Percentiles rank a stretch among this genome's conserved stretches.
phyloP scores from a whole-genome alignment of 37 sponge, comb jelly and placozoan genomes.

The Spongia lamella region DNA sequence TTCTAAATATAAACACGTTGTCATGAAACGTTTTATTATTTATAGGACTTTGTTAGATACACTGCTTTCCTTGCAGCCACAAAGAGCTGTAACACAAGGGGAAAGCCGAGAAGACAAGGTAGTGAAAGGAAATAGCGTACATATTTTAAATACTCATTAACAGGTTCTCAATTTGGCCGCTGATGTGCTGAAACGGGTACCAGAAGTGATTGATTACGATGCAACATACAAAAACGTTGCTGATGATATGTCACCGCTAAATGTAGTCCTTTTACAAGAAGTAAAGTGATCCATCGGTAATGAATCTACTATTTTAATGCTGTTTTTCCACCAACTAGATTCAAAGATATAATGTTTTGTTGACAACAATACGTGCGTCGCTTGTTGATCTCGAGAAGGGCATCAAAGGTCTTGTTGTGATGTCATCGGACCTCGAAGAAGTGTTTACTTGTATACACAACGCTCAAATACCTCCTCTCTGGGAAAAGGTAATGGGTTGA shows the following conservation, averaged over 20 bases:
- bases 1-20: neutral
- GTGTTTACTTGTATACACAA: conserved; percentile 91
- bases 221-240: conserved; percentile 73
- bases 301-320: neutral
- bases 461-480: conserved; percentile 90
- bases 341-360: conserved; percentile 92
- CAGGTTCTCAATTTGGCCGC: conserved; percentile 92
- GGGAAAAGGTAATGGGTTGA: conserved; percentile 81
- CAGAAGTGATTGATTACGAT: conserved; percentile 93
- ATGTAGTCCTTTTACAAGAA: conserved; percentile 96
- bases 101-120: conserved; percentile 97
- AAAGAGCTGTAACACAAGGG: conserved; percentile 85
- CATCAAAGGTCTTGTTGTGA: conserved; percentile 98
- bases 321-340: conserved; percentile 51
- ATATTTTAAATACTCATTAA: neutral
- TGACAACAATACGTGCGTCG: conserved; percentile 78
- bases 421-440: conserved; percentile 98
- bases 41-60: conserved; percentile 90
- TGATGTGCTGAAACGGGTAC: conserved; percentile 89
- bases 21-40: neutral
- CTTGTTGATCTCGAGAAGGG: conserved; percentile 94
- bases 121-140: neutral
- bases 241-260: conserved; percentile 89
- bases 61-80: conserved; percentile 96
- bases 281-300: conserved; percentile 19